Evolutionary conservation across 2,797 vertebrate species (phyloP), one percentile per base, ranked within the genome.

Genomic region (Mormyrops attenuatus): DNA sequence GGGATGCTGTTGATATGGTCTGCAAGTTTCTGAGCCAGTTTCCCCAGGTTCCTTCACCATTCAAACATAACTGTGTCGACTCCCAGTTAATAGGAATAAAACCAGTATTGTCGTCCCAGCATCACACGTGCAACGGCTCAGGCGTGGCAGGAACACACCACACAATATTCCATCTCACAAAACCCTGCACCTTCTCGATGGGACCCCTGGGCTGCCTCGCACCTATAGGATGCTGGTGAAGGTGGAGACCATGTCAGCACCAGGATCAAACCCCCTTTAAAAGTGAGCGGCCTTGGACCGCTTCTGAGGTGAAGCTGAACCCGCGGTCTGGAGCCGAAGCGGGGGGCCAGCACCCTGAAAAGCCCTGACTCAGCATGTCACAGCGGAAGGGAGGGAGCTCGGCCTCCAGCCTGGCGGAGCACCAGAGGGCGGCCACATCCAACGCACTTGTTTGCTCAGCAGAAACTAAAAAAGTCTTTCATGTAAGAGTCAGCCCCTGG

Each of bases 361-460:
- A 84, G 3, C 44, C 80, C 44, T 2, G 44, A 47, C 6, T 50
- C 80, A 47, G 80, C 80, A 84, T n/a, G 44, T 49, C 44, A 84
- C 15, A 17, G n/a, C 3, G 3, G 38, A 47, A 8, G 17, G 80
- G 44, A 8, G 73, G 84, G 47, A 15, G 84, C n/a, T 22, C 44
- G 9, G 82, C 82, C n/a, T 30, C 82, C 11, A 57, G 52, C 52
- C 26, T 17, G 22, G 50, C 22, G 5, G 50, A 34, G 26, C 26
- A 34, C 85, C 85, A 55, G 52, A 26, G 52, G 85, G 85, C 9
- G 52, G 85, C 85, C 85, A 9, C 22, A 87, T 55, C 85, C 52
- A 55, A 87, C 1, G 91, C 93, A 93, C 92, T 92, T 95, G 92
- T 95, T 95, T 94, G 94, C 93, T 94, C 93, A 92, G 93, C 94